Evolutionary conservation across 2,113 vertebrate species (phyloP).

Genomic region (Chloropsis cyanopogon): DNA sequence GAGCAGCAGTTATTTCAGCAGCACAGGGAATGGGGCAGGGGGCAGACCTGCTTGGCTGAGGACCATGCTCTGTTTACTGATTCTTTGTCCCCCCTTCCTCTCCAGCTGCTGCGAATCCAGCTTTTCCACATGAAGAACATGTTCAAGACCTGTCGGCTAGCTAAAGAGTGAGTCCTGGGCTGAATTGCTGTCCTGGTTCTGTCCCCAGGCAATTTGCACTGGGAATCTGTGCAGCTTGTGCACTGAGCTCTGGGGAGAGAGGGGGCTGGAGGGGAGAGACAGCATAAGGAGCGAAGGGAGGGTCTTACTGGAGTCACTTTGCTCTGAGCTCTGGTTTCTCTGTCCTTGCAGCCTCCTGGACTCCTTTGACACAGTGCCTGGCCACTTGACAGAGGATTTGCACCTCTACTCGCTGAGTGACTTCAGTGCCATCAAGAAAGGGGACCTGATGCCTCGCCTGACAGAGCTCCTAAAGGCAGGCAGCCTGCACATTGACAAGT

Average conservation of each 20-base stretch:
- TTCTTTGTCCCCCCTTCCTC: not conserved
- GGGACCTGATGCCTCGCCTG: conserved; percentile 83
- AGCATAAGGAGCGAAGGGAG: not conserved
- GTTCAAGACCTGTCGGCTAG: conserved; percentile 91
- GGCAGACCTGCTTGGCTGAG: not conserved
- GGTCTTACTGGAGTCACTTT: not conserved
- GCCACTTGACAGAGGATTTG: conserved; percentile 93
- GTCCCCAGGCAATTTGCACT: fast-evolving
- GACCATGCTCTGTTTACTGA: not conserved
- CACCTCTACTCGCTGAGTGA: conserved; percentile 92
- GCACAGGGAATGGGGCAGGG: not conserved
- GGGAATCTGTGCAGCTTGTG: not conserved
- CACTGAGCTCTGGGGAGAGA: not conserved
- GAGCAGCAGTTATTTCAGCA: not conserved
- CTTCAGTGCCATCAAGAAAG: conserved; percentile 82
- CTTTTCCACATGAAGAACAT: conserved; percentile 97
- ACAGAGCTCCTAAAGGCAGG: conserved; percentile 85
- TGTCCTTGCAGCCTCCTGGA: conserved; percentile 80
- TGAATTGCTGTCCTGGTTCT: not conserved
- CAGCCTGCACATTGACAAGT: conserved; percentile 81
- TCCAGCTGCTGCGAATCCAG: conserved; percentile 87
- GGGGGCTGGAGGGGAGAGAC: not conserved
- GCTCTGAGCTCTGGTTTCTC: not conserved
- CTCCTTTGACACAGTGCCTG: conserved; percentile 85
- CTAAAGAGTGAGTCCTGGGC: conserved; percentile 83